These are phyloP conservation scores for Galago senegalensis DNA, from an alignment of 2,797 vertebrate species.

Conservation along the genomic window DNA sequence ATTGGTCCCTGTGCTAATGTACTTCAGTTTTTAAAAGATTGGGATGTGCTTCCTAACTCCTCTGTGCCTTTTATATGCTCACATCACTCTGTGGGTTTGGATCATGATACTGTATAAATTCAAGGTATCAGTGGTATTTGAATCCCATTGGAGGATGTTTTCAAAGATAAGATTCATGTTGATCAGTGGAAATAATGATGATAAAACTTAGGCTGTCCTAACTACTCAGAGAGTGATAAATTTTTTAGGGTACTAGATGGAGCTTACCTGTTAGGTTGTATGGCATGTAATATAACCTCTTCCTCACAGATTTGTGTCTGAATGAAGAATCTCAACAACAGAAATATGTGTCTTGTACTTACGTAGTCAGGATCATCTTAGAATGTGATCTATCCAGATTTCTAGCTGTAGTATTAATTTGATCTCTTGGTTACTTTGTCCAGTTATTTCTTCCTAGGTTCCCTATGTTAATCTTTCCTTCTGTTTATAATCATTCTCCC, in stretches of 20 bases:
- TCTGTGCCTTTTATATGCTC: not conserved
- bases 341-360: not conserved
- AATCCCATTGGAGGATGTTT: constrained; percentile 9
- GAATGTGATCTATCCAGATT: not conserved
- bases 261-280: constrained; percentile 36
- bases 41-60: not conserved
- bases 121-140: constrained; percentile 30
- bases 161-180: constrained; percentile 45
- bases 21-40: not conserved
- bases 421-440: not conserved
- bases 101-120: constrained; percentile 33
- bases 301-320: not conserved
- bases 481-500: not conserved
- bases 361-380: not conserved
- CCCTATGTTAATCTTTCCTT: not conserved
- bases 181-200: constrained; percentile 55
- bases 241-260: not conserved
- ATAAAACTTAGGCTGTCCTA: constrained; percentile 40
- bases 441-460: not conserved
- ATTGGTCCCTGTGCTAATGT: not conserved
- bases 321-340: not conserved
- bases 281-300: constrained; percentile 24
- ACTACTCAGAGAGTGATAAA: not conserved
- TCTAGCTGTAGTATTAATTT: not conserved
- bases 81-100: not conserved